A percentile compares a stretch with the other conserved stretches of the same genome.
Conservation (phyloP, 2,113 vertebrate species). For the Steatornis caripensis region DNA sequence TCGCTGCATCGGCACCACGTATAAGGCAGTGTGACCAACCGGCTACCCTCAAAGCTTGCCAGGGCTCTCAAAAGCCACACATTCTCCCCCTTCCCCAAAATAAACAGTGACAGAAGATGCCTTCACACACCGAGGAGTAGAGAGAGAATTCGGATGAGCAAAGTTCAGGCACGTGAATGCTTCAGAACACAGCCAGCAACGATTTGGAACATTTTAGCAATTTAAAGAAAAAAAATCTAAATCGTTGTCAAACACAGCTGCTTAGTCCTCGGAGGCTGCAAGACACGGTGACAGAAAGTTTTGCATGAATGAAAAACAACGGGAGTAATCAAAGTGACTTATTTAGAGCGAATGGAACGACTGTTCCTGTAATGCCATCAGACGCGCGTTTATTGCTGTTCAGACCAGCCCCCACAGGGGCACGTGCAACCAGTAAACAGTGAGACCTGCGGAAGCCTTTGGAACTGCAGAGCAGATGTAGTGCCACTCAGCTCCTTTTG, state of each 20-base stretch:
- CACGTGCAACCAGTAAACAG: background rate
- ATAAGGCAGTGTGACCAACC: rapidly evolving
- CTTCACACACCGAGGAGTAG: background rate
- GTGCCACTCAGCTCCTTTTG: background rate
- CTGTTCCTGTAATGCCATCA: background rate
- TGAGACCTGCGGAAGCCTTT: background rate
- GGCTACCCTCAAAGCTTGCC: background rate
- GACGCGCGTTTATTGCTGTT: background rate
- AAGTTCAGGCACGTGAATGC: background rate
- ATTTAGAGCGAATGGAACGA: background rate
- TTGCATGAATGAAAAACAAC: background rate
- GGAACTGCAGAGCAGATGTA: background rate
- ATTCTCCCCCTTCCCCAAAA: background rate
- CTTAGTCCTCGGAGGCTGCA: background rate
- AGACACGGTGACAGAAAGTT: background rate
- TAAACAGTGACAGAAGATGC: background rate
- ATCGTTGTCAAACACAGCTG: background rate
- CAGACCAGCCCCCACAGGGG: background rate
- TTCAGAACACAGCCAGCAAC: background rate
- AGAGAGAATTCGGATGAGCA: background rate
- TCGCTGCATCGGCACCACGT: background rate
- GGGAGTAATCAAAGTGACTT: background rate
- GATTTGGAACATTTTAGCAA: background rate
- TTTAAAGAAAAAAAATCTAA: background rate
- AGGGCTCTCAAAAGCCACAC: background rate